Evolutionary conservation across 2,113 vertebrate species (phyloP).

Genomic region (Pterocles burchelli): DNA sequence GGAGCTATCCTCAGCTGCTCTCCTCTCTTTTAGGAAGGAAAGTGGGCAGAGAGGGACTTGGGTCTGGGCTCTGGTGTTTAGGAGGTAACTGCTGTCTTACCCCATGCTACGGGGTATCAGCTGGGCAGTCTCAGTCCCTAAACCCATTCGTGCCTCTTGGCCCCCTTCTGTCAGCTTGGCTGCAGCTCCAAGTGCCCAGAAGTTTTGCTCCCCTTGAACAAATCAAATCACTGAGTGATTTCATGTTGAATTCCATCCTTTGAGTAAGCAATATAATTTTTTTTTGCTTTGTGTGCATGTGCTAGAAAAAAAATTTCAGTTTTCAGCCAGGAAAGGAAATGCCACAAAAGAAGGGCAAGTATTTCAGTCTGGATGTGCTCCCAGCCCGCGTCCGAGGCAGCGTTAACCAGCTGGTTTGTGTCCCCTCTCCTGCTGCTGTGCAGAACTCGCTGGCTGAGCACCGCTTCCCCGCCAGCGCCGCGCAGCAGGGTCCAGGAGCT

Average conservation of each 20-base stretch:
- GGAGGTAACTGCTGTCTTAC: neutral
- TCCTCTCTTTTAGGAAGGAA: neutral
- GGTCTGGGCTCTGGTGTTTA: neutral
- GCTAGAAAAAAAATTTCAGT: neutral
- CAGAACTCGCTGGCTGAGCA: neutral
- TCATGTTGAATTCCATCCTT: neutral
- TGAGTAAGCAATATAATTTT: neutral
- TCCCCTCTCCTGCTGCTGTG: neutral
- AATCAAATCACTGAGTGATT: neutral
- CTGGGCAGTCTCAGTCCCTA: neutral
- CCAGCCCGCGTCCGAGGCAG: neutral
- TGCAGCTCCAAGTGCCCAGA: neutral
- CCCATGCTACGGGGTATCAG: neutral
- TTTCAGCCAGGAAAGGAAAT: constrained; percentile 7
- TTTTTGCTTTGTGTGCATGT: neutral
- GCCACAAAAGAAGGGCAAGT: neutral
- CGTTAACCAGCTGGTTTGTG: neutral
- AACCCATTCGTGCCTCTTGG: fast-evolving
- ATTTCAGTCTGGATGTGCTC: neutral
- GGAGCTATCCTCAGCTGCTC: neutral
- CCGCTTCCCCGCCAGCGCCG: fast-evolving
- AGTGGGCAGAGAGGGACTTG: neutral
- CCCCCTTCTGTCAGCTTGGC: neutral
- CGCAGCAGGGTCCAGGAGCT: fast-evolving
- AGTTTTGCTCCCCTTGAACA: neutral